These are phyloP conservation scores for Cephus spinipes DNA, from an alignment of 2,888 invertebrate genomes.

Conservation along the genomic window DNA sequence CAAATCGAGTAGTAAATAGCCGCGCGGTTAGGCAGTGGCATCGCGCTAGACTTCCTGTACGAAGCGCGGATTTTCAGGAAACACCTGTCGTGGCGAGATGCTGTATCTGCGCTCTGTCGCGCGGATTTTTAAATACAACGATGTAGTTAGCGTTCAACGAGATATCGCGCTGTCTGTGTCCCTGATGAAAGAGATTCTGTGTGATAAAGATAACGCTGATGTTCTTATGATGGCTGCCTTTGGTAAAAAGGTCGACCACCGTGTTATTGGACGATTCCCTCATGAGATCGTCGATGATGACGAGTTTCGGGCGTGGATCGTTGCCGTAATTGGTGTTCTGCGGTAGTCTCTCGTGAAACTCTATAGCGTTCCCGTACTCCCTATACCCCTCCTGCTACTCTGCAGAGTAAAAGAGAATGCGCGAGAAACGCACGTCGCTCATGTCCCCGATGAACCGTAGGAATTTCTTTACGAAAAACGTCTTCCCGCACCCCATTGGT, in stretches of 20 bases:
- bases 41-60: constrained; percentile 28
- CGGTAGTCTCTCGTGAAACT: constrained; percentile 14
- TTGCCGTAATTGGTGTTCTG: constrained; percentile 9
- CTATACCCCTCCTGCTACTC: constrained; percentile 13
- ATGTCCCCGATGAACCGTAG: not conserved
- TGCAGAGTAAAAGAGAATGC: constrained; percentile 9
- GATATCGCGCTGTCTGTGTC: too few species aligned
- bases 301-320: constrained; percentile 8
- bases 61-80: constrained; percentile 15
- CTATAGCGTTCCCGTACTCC: not conserved
- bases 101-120: too few species aligned
- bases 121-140: too few species aligned
- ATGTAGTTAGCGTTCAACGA: too few species aligned
- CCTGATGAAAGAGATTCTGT: too few species aligned
- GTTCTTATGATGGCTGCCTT: too few species aligned
- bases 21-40: constrained; percentile 23
- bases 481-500: constrained; percentile 2
- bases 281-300: constrained; percentile 24
- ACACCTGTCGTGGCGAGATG: too few species aligned
- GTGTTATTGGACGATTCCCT: too few species aligned
- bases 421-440: not conserved
- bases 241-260: too few species aligned
- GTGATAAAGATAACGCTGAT: too few species aligned
- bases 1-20: constrained; percentile 22
- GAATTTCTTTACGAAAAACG: not conserved